Conservation (phyloP, 2,113 vertebrate genomes). For the Neolamprologus modestus region DNA sequence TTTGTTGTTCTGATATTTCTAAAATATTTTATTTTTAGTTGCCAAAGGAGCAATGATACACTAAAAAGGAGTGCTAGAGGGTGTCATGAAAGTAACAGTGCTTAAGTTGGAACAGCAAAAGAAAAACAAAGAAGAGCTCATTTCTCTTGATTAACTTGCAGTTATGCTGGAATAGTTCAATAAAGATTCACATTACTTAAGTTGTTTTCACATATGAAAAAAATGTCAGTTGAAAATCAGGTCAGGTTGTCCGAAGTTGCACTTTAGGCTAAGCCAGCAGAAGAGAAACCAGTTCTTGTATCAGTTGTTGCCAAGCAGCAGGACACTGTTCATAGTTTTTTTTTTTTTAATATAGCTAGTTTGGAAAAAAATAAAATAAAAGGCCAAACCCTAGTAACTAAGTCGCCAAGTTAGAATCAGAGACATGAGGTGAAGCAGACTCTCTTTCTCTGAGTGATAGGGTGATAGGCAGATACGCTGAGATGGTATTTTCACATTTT, state of each 20-base stretch:
- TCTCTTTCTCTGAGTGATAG: not conserved
- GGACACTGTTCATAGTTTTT: not conserved
- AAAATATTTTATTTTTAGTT: not conserved
- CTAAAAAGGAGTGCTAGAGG: not conserved
- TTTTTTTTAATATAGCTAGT: not conserved
- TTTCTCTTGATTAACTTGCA: not conserved
- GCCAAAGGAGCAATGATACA: not conserved
- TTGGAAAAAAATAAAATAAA: not conserved
- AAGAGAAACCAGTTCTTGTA: not conserved
- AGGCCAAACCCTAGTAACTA: not conserved
- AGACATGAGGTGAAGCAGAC: not conserved
- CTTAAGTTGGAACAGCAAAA: not conserved
- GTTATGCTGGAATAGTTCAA: not conserved
- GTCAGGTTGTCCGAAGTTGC: not conserved
- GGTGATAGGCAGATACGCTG: not conserved
- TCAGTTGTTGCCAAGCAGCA: not conserved
- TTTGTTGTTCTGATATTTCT: not conserved
- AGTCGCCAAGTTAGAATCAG: not conserved
- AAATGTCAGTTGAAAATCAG: not conserved
- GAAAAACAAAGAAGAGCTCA: not conserved
- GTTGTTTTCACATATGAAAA: not conserved
- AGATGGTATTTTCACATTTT: not conserved
- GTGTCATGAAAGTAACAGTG: not conserved
- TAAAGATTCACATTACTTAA: not conserved
- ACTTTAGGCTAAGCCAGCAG: not conserved